Conservation (phyloP, 2,113 vertebrate genomes). For the Myocastor coypus region DNA sequence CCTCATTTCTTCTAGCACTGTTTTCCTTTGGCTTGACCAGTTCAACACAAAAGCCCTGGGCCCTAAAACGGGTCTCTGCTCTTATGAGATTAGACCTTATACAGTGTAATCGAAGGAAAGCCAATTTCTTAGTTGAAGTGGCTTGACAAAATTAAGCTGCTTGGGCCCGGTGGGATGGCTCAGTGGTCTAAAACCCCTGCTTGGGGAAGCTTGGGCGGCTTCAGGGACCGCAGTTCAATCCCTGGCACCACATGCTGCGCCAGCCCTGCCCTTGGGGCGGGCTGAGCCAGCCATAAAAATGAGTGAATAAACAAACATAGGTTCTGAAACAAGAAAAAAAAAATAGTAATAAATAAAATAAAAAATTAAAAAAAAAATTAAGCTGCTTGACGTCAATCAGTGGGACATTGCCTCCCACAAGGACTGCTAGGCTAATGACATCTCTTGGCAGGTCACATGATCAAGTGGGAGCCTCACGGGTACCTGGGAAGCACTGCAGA, state of each 20-base stretch:
- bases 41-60: conserved; percentile 65
- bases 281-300: too few species aligned
- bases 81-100: conserved; percentile 64
- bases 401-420: neutral
- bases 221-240: too few species aligned
- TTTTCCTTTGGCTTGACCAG: conserved; percentile 77
- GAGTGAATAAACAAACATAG: too few species aligned
- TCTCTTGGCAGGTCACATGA: neutral
- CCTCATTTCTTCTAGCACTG: conserved; percentile 36
- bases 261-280: too few species aligned
- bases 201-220: too few species aligned
- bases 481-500: neutral
- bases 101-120: conserved; percentile 63
- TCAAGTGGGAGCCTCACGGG: neutral
- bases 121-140: conserved; percentile 3
- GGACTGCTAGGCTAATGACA: neutral
- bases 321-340: too few species aligned
- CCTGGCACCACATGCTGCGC: too few species aligned
- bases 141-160: neutral
- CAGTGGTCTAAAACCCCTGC: too few species aligned
- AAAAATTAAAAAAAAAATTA: too few species aligned
- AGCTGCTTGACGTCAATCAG: neutral
- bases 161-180: too few species aligned
- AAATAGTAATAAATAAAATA: too few species aligned
- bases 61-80: conserved; percentile 57